Evolutionary conservation across 1,140 invertebrate genomes (phyloP), one percentile per base, ranked within the genome.

Genomic region (Polypedilum pembai): DNA sequence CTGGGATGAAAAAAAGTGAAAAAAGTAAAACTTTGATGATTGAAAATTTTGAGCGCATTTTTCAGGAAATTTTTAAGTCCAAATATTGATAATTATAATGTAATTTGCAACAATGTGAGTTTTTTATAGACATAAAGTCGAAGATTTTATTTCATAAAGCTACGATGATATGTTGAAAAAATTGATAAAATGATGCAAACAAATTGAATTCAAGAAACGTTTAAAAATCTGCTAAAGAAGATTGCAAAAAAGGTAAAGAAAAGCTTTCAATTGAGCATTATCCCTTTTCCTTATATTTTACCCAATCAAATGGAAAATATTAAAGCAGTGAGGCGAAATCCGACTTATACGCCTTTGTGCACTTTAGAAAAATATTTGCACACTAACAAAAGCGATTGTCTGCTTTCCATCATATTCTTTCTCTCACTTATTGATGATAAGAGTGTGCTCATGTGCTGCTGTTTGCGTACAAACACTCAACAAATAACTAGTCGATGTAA

Each of bases 201-300:
- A n/a, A n/a, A n/a, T n/a, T n/a, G n/a, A n/a, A n/a, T n/a, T n/a
- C n/a, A n/a, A n/a, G n/a, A n/a, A n/a, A n/a, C n/a, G n/a, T n/a
- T n/a, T n/a, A n/a, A 33, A 33, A 33, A 33, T 33, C 5, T 33
- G 24, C 24, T 5, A 56, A 56, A 4, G 8, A 56, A 56, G 45
- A 56, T n/a, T 12, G n/a, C n/a, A 56, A 56, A 12, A 69, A 56
- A 69, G 20, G 17, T 69, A 21, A 21, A 69, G 63, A n/a, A 40
- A 73, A 40, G n/a, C 8, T 75, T 79, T 75, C 78, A 69, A 24
- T 24, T 41, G n/a, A 40, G 17, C 41, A 40, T 56, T 73, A 73
- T 73, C 41, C 73, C 12, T 41, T 73, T 73, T 73, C 7, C 8
- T 33, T 33, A 24, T 33, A 73, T 73, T 33, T 10, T 73, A 33